Base-by-base conservation (phyloP, 2,888 invertebrate species). In the Criorhina ranunculi region DNA sequence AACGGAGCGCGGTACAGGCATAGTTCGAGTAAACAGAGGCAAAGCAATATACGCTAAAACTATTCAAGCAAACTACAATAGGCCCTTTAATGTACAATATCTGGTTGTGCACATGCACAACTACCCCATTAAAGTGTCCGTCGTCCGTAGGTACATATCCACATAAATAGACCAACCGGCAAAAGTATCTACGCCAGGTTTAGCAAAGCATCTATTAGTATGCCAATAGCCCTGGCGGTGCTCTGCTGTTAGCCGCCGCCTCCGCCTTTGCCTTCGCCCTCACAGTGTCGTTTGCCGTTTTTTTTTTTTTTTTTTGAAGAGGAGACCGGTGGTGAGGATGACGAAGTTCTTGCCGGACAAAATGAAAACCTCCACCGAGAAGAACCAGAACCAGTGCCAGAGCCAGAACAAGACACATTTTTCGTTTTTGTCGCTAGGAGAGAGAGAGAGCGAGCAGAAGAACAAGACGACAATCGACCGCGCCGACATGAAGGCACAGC, bases 111-210 rank as follows among this genome's bases (percentile, higher is more conserved):
- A 80, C 64, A 85, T 79, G 75, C 79, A 80, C 85, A 80, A 70
- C 80, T 80, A 85, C 79, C 85, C 85, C 80, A 80, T 85, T 80
- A 66, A 80, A 80, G 70, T 62, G 24, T 24, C n/a, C 24, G 24
- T 24, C 24, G 1, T 24, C 1, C 2, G 73, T 73, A 80, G 79
- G 85, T 70, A 80, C 70, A 85, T 76, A 85, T 80, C 37, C 85
- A 85, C 85, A 85, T 85, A 85, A 85, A 85, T 85, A 85, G 85
- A 85, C 85, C 85, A 85, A 85, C 80, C 85, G 85, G 85, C 85
- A 85, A 85, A 85, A 85, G 76, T 80, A 85, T 85, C 85, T 80
- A 60, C 85, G 70, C 85, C 85, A 85, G 85, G 85, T 85, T 85
- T 85, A 85, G 85, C 66, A 76, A 85, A 75, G 85, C 85, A 85